A percentile compares a stretch with the other conserved stretches of the same genome.
Evolutionary conservation across 2,888 invertebrate species (phyloP).

Genomic region (Spodoptera exigua): DNA sequence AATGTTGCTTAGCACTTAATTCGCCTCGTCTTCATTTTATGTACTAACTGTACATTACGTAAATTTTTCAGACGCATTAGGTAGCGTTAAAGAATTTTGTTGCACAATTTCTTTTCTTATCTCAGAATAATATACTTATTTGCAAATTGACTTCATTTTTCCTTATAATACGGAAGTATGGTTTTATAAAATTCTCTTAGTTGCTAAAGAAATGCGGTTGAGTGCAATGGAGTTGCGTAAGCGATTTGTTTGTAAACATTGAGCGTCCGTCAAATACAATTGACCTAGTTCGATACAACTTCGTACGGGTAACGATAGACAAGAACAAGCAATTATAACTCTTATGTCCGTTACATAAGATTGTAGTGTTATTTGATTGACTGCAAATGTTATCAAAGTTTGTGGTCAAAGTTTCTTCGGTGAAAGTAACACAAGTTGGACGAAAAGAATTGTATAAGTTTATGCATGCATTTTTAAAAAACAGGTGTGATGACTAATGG

Average conservation of each 20-base stretch:
- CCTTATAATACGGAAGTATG: conserved; percentile 8
- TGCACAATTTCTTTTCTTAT: no score
- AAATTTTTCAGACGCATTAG: conserved; percentile 6
- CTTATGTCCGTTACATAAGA: no score
- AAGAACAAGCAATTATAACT: conserved; percentile 27
- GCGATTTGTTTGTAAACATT: conserved; percentile 79
- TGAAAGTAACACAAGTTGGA: conserved; percentile 43
- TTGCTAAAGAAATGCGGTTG: conserved; percentile 21
- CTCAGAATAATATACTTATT: background rate
- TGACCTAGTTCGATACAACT: conserved; percentile 69
- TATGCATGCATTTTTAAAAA: conserved; percentile 1
- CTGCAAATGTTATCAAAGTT: background rate
- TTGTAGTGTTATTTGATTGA: background rate
- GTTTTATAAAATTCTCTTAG: conserved; percentile 15
- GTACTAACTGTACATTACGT: conserved; percentile 5
- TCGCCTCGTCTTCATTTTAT: conserved; percentile 19
- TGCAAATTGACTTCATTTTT: conserved; percentile 3
- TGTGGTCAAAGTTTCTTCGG: conserved; percentile 16
- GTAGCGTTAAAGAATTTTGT: conserved; percentile 1
- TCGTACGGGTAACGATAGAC: conserved; percentile 40
- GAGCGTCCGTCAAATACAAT: conserved; percentile 67
- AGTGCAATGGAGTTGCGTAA: conserved; percentile 68
- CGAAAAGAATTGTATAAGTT: conserved; percentile 6
- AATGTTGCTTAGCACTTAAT: conserved; percentile 15
- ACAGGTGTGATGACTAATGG: conserved; percentile 9